Base-by-base conservation (phyloP, 2,888 invertebrate genomes). In the Loripinus fragilis region DNA sequence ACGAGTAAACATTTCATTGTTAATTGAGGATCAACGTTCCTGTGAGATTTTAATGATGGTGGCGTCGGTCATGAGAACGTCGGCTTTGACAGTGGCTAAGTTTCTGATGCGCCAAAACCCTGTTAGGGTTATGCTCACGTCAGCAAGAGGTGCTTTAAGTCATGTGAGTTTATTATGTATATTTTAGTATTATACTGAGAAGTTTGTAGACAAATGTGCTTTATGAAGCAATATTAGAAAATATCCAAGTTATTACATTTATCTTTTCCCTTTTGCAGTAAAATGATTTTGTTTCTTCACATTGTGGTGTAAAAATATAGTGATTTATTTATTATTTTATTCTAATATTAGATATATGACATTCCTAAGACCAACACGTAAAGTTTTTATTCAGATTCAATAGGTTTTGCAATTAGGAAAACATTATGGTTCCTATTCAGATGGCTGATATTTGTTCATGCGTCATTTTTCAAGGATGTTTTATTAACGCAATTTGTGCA, bases 101-200 rank as follows among this genome's bases (percentile, higher is more conserved):
- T 12, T 52, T 23, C 2, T 52, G 52, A 23, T 25, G 52, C 10
- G 52, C 10, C 52, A 52, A n/a, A 28, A 28, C 52, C 20, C 45
- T 3, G 20, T 45, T 8, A 5, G 45, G 20, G 45, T 45, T 8
- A 45, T 52, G 52, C 25, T 52, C 2, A 12, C 25, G 25, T 23
- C 52, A 25, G 25, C n/a, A 2, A 52, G 52, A 28, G 25, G 25
- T n/a, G 52, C 25, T 5, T 23, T 28, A 28, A 52, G 52, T 28
- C 52, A 52, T 23, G 52, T 52, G 25, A 52, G 52, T 25, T 28
- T 28, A 5, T 25, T 25, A 2, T 52, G 2, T 52, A 1, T 25
- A 52, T 52, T 52, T 52, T 52, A 5, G 25, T 52, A 25, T 52
- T 28, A 52, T 38, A n/a, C n/a, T n/a, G 50, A 50, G n/a, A 50